Evolutionary conservation across 2,888 invertebrate species (phyloP).

Genomic region (Erebia aethiops): DNA sequence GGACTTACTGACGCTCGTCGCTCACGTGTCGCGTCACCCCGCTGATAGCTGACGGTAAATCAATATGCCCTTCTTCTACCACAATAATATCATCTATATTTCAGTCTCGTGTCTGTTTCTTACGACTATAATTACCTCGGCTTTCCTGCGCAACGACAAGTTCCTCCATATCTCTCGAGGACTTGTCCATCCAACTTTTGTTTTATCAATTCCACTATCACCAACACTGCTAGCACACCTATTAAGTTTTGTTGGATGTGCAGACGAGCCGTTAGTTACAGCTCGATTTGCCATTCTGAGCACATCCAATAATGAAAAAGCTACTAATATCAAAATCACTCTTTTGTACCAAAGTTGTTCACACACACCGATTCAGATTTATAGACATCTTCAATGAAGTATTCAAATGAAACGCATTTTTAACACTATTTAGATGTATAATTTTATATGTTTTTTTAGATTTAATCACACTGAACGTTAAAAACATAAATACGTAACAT

Average conservation of each 20-base stretch:
- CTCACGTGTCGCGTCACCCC: slow-evolving; percentile 43
- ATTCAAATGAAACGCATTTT: slow-evolving; percentile 19
- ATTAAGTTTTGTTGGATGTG: slow-evolving; percentile 63
- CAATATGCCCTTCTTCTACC: slow-evolving; percentile 42
- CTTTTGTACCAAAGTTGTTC: slow-evolving; percentile 48
- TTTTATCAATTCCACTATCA: slow-evolving; percentile 69
- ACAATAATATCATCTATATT: slow-evolving; percentile 19
- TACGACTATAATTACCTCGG: slow-evolving; percentile 62
- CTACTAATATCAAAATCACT: slow-evolving; percentile 39
- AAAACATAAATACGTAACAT: not conserved
- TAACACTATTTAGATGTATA: not conserved
- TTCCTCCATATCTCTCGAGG: slow-evolving; percentile 79
- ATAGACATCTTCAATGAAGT: slow-evolving; percentile 18
- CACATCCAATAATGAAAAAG: slow-evolving; percentile 47
- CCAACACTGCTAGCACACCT: slow-evolving; percentile 76
- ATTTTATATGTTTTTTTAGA: not conserved
- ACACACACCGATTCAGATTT: slow-evolving; percentile 53
- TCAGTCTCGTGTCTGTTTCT: slow-evolving; percentile 7
- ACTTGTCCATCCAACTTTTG: slow-evolving; percentile 77
- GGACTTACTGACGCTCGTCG: slow-evolving; percentile 39
- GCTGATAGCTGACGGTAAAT: slow-evolving; percentile 46
- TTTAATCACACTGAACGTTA: not conserved
- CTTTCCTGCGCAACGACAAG: slow-evolving; percentile 74
- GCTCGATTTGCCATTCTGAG: slow-evolving; percentile 70
- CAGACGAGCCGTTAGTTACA: slow-evolving; percentile 57